A percentile compares a stretch with the other conserved stretches of the same genome.
Evolutionary conservation across 2,113 vertebrate genomes (phyloP).

Genomic region (Larimichthys crocea): DNA sequence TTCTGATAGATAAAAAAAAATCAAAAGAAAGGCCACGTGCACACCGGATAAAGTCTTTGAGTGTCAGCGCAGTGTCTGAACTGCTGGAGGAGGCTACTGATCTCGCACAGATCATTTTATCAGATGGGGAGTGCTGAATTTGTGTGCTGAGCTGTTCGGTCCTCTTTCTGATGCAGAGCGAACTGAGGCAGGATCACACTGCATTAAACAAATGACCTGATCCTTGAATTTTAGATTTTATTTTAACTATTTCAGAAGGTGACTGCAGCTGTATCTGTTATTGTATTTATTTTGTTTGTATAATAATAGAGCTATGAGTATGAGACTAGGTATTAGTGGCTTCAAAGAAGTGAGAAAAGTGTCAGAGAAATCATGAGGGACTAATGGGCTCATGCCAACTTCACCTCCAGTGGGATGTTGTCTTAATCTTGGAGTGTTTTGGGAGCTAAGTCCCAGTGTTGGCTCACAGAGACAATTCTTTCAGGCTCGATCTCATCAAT

Average conservation of each 20-base stretch:
- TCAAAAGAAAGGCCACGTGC: constrained; percentile 45
- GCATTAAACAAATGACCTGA: constrained; percentile 31
- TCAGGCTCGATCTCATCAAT: constrained; percentile 78
- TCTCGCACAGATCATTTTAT: constrained; percentile 58
- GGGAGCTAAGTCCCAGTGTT: constrained; percentile 74
- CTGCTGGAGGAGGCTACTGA: constrained; percentile 47
- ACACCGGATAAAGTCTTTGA: constrained; percentile 36
- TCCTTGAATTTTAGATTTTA: constrained; percentile 14
- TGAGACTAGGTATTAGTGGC: constrained; percentile 48
- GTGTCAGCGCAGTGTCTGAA: constrained; percentile 33
- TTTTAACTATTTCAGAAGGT: constrained; percentile 3
- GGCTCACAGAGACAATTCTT: constrained; percentile 81
- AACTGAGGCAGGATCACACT: constrained; percentile 19
- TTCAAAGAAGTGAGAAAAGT: constrained; percentile 58
- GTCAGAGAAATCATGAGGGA: constrained; percentile 65
- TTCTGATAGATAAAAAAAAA: constrained; percentile 59
- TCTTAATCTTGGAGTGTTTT: constrained; percentile 78
- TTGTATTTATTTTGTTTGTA: constrained; percentile 32
- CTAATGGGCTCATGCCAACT: constrained; percentile 69
- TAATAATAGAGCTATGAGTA: constrained; percentile 32
- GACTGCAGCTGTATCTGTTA: constrained; percentile 17
- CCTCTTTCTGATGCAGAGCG: constrained; percentile 13
- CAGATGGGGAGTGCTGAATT: constrained; percentile 45
- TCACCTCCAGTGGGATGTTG: constrained; percentile 73
- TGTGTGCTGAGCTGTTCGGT: constrained; percentile 55